Evolutionary conservation across 2,113 vertebrate species (phyloP).

Genomic region (Pavo muticus): DNA sequence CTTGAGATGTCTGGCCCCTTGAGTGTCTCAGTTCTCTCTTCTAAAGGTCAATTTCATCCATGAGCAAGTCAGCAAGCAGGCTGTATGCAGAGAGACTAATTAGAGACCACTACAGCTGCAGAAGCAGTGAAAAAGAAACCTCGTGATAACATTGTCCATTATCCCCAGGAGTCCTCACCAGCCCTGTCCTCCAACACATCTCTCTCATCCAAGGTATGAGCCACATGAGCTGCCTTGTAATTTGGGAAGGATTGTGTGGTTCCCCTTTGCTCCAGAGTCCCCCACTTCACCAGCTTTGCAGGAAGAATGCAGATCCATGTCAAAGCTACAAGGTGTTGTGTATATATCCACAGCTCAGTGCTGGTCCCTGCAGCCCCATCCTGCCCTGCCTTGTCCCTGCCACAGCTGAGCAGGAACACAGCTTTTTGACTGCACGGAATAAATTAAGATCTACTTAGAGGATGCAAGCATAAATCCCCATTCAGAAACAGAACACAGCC

Average conservation of each 20-base stretch:
- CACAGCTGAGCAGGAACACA: accelerated
- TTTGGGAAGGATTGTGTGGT: not conserved
- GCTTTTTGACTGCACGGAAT: not conserved
- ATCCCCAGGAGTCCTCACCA: not conserved
- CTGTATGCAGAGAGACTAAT: not conserved
- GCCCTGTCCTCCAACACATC: not conserved
- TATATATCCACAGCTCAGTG: accelerated
- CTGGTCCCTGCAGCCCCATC: not conserved
- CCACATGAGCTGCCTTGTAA: not conserved
- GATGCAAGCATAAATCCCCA: accelerated
- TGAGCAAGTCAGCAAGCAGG: not conserved
- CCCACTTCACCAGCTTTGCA: not conserved
- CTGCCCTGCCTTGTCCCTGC: not conserved
- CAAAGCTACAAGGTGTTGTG: accelerated
- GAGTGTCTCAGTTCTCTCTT: not conserved
- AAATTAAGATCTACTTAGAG: not conserved
- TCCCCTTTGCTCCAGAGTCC: not conserved
- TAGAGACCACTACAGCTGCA: not conserved
- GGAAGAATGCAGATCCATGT: not conserved
- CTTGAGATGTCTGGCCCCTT: not conserved
- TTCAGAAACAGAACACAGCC: not conserved
- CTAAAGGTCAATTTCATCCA: slow-evolving; percentile 24
- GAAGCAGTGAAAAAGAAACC: not conserved
- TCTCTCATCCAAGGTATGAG: not conserved
- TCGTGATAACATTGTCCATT: not conserved